Conservation (phyloP, 2,888 invertebrate species). For the Patella depressa region DNA sequence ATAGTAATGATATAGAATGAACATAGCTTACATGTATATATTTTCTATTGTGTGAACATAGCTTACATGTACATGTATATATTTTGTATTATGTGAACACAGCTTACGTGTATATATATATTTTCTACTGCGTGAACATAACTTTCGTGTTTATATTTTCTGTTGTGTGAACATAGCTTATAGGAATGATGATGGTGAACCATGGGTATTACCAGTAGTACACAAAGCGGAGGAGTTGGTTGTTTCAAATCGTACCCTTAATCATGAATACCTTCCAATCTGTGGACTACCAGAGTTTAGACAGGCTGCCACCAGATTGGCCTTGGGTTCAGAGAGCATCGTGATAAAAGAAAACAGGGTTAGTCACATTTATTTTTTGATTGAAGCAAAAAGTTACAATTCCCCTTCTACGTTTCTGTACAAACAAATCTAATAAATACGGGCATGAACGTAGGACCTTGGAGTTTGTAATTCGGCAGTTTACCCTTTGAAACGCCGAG, state of each 20-base stretch:
- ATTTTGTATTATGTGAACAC: no score
- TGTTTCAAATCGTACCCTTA: conserved; percentile 83
- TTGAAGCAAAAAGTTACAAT: no score
- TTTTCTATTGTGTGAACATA: conserved; percentile 66
- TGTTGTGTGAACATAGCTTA: conserved; percentile 79
- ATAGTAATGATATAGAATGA: no score
- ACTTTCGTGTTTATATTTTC: no score
- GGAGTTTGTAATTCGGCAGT: no score
- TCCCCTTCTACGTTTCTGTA: no score
- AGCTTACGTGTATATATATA: no score
- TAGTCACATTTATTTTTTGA: conserved; percentile 29
- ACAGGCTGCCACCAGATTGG: conserved; percentile 83
- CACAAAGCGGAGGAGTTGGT: conserved; percentile 87
- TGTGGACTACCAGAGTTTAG: conserved; percentile 87
- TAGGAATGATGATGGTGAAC: conserved; percentile 90
- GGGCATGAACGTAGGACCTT: no score
- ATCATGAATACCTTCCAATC: conserved; percentile 96
- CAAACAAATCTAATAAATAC: no score
- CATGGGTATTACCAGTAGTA: conserved; percentile 98
- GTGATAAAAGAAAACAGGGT: conserved; percentile 78
- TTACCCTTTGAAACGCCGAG: no score
- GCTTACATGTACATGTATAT: conserved; percentile 89
- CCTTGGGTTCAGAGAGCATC: conserved; percentile 86
- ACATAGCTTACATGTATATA: no score
- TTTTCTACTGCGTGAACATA: no score